Evolutionary conservation across 1,140 invertebrate species (phyloP).

Genomic region (Andrena cerasifolii): DNA sequence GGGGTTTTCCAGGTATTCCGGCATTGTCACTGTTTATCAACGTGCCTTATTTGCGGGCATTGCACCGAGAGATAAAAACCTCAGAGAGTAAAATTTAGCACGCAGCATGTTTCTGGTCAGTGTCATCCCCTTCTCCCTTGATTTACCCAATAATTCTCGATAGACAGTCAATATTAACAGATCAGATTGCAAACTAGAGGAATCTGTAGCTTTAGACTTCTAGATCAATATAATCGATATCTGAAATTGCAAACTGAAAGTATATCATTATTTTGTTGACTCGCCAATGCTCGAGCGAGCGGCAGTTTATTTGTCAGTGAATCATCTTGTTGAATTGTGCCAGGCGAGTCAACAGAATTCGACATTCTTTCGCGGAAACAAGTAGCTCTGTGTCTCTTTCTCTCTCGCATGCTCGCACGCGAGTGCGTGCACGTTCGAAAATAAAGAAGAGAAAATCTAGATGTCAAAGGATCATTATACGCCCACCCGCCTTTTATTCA

Average conservation of each 20-base stretch:
- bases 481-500: conserved; percentile 67
- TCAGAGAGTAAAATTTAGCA: conserved; percentile 74
- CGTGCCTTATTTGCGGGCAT: conserved; percentile 58
- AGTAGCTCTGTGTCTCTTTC: neutral
- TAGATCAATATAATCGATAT: conserved; percentile 16
- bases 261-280: conserved; percentile 41
- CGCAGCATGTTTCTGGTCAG: conserved; percentile 79
- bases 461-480: conserved; percentile 54
- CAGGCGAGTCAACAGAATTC: conserved; percentile 22
- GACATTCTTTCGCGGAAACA: neutral
- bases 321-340: neutral
- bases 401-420: conserved; percentile 36
- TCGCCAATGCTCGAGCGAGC: conserved; percentile 30
- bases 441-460: neutral
- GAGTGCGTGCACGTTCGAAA: conserved; percentile 13
- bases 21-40: conserved; percentile 49
- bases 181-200: conserved; percentile 8
- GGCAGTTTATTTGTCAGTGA: conserved; percentile 1
- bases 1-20: neutral
- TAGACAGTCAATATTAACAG: conserved; percentile 64
- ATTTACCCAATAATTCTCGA: conserved; percentile 61
- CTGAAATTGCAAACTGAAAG: neutral
- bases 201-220: conserved; percentile 23
- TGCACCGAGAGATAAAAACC: conserved; percentile 63
- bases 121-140: conserved; percentile 65